Percentiles rank a stretch among this genome's conserved stretches.
These are phyloP conservation scores for Xerus rutilus DNA, from an alignment of 2,797 vertebrate genomes.

Conservation along the genomic window DNA sequence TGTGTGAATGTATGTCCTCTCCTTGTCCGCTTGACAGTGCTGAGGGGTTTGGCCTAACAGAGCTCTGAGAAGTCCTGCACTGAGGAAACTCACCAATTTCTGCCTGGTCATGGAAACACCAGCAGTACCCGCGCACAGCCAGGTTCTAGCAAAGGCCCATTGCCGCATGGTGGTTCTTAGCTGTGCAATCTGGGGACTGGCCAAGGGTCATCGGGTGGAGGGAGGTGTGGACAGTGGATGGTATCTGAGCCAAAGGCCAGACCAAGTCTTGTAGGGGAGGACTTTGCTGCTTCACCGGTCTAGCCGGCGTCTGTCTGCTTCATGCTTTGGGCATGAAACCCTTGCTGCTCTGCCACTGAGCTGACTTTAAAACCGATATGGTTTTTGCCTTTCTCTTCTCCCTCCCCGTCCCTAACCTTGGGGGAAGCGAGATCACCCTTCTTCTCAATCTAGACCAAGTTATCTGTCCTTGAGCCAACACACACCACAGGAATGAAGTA, in stretches of 20 bases:
- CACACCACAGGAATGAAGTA: no score
- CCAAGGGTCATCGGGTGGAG: neutral
- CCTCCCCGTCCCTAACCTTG: no score
- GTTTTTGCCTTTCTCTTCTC: no score
- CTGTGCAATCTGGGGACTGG: rapidly evolving
- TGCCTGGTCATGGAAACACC: neutral
- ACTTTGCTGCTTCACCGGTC: neutral
- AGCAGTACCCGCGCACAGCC: rapidly evolving
- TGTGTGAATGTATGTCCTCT: neutral
- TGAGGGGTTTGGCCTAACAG: neutral
- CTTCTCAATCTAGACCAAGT: no score
- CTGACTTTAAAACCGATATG: no score
- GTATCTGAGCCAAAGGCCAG: neutral
- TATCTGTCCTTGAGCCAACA: no score
- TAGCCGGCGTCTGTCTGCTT: no score
- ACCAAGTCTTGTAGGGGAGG: neutral
- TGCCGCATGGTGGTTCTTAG: neutral
- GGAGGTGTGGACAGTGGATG: neutral
- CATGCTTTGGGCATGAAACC: no score
- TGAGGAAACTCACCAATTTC: neutral
- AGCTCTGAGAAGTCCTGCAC: neutral
- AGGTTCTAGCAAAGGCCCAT: neutral
- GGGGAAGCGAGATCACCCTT: no score
- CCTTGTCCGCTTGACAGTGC: rapidly evolving
- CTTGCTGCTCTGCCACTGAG: no score